phyloP scores from a whole-genome alignment of 2,797 vertebrate species.

The Pseudochromis fuscus region DNA sequence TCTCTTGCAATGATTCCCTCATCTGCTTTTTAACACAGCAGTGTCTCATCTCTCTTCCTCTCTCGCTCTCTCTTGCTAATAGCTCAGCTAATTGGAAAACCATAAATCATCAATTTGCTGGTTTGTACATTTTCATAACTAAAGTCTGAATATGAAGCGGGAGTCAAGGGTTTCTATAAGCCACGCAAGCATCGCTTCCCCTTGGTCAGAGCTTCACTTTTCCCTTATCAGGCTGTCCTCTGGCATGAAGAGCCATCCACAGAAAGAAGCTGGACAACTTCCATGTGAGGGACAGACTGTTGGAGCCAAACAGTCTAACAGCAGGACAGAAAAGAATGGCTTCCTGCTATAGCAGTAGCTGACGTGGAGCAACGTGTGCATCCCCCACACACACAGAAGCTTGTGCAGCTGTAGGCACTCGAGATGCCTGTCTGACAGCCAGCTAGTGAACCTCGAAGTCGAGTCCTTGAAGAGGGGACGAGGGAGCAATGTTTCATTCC shows the following conservation, averaged over 20 bases:
- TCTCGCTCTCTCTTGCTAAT: slow-evolving; percentile 17
- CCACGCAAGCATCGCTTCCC: slow-evolving; percentile 20
- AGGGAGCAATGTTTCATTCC: slow-evolving; percentile 30
- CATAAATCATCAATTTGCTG: slow-evolving; percentile 29
- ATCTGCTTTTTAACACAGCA: slow-evolving; percentile 26
- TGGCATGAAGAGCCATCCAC: slow-evolving; percentile 32
- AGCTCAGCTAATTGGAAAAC: background rate
- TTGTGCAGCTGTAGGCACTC: slow-evolving; percentile 74
- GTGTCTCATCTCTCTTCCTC: background rate
- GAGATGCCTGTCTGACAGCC: slow-evolving; percentile 59
- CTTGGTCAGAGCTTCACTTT: slow-evolving; percentile 20
- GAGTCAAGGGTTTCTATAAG: background rate
- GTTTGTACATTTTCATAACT: slow-evolving; percentile 1
- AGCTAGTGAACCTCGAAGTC: slow-evolving; percentile 39
- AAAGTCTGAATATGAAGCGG: slow-evolving; percentile 1
- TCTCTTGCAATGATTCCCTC: slow-evolving; percentile 3
- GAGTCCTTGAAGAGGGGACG: slow-evolving; percentile 16
- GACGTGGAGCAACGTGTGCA: slow-evolving; percentile 71
- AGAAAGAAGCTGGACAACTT: slow-evolving; percentile 44
- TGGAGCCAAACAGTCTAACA: slow-evolving; percentile 53
- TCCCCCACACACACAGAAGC: slow-evolving; percentile 21
- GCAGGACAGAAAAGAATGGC: slow-evolving; percentile 36
- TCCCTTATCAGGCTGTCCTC: slow-evolving; percentile 56
- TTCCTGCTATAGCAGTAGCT: slow-evolving; percentile 58
- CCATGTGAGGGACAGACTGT: slow-evolving; percentile 44